Percentiles rank a stretch among this genome's conserved stretches.
These are phyloP conservation scores for Graptemys geographica DNA, from an alignment of 2,797 vertebrate species.

Conservation along the genomic window DNA sequence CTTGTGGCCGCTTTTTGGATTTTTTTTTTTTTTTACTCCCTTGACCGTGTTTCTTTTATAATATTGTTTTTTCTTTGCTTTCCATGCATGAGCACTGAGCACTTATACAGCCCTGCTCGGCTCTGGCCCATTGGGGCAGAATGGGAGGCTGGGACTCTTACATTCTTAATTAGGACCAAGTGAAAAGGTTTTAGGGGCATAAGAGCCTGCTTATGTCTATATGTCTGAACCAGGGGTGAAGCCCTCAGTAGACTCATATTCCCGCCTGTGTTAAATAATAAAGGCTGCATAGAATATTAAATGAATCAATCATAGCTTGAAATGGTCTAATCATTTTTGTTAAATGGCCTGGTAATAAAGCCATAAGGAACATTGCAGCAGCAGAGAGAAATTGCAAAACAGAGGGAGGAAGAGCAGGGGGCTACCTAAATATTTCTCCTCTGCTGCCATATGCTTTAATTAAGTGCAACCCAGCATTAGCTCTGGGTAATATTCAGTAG, in stretches of 20 bases:
- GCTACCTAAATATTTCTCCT: neutral
- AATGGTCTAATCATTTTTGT: neutral
- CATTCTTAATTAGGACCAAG: constrained; percentile 33
- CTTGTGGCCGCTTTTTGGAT: constrained; percentile 26
- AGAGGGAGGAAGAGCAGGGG: neutral
- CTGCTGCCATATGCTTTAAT: neutral
- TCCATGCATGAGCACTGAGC: neutral
- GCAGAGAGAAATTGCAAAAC: neutral
- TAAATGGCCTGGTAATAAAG: neutral
- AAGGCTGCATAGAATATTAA: neutral
- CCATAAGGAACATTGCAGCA: neutral
- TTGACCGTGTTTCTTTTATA: neutral
- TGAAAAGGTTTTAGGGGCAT: rapidly evolving
- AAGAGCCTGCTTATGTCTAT: neutral
- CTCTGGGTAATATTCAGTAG: rapidly evolving
- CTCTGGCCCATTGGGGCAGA: neutral
- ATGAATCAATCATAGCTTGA: rapidly evolving
- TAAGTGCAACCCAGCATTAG: neutral
- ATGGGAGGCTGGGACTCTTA: neutral
- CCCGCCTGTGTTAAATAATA: rapidly evolving
- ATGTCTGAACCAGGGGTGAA: neutral
- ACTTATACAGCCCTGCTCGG: neutral
- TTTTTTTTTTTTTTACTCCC: neutral
- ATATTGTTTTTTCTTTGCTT: neutral
- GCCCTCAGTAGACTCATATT: neutral